Evolutionary conservation across 1,140 invertebrate species (phyloP), one percentile per base, ranked within the genome.

Genomic region (Caenorhabditis brenneri): DNA sequence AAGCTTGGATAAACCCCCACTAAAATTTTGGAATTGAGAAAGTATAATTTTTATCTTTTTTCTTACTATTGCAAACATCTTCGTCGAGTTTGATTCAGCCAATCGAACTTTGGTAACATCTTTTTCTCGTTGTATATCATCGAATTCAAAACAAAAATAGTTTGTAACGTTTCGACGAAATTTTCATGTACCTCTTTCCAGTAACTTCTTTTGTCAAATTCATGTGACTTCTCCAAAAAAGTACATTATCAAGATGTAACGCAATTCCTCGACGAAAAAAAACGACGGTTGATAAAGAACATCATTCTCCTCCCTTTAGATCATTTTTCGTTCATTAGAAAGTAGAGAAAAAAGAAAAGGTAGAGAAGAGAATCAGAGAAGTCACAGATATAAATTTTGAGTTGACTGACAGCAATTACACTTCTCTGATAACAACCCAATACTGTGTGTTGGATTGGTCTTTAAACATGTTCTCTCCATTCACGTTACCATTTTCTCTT

Each of bases 401-500:
- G 65, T 74, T 46, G 65, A 74, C 65, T 74, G 65, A 24, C 65
- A 24, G 24, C 36, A 42, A 74, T 74, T 74, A 74, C 65, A 65
- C 58, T 65, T 12, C 3, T 12, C 65, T 74, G 65, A 74, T 74
- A 74, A 74, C 65, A 74, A 24, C 29, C 58, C 31, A 65, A 55
- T 27, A 55, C 7, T 55, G 53, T 42, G 16, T 42, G 10, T 74
- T 42, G 65, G n/a, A 74, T 74, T 22, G 33, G 22, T n/a, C 33
- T 42, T 3, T 42, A 74, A 42, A 74, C 65, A n/a, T 74, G 65
- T 74, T 74, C 65, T 74, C 9, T 74, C 33, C 15, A 3, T 24
- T 10, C 58, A 2, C n/a, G 2, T 65, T 33, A 36, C 31, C 15
- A 36, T 39, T 36, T 65, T 24, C 15, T 27, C 16, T 19, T 36